phyloP scores from a whole-genome alignment of 2,797 vertebrate genomes.

The Pipistrellus nathusii region DNA sequence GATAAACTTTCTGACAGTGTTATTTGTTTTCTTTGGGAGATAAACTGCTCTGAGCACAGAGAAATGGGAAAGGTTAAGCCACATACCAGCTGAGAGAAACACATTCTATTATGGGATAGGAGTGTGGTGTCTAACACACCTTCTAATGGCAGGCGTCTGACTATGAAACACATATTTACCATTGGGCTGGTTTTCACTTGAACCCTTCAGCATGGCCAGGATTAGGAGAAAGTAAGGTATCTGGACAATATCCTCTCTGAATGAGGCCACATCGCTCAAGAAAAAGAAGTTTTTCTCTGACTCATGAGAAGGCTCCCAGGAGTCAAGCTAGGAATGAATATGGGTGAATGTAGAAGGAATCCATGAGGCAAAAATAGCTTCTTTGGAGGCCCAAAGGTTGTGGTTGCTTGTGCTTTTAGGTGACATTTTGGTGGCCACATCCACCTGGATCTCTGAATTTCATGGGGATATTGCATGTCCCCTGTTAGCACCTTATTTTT shows the following conservation, averaged over 20 bases:
- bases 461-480: not conserved
- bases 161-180: not conserved
- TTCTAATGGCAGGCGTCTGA: not conserved
- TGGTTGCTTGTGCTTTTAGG: not conserved
- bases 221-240: not conserved
- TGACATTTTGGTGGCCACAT: not conserved
- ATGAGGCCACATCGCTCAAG: not conserved
- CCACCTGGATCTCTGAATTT: not conserved
- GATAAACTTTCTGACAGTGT: slow-evolving; percentile 64
- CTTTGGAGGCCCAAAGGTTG: not conserved
- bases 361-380: not conserved
- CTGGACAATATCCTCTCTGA: not conserved
- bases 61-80: slow-evolving; percentile 19
- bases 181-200: not conserved
- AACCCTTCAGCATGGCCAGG: not conserved
- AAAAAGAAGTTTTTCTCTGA: not conserved
- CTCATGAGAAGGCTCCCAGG: not conserved
- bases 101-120: not conserved
- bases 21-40: slow-evolving; percentile 65
- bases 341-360: not conserved
- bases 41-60: slow-evolving; percentile 12
- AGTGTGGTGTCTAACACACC: not conserved
- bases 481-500: not conserved
- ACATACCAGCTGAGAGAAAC: not conserved
- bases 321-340: not conserved